Evolutionary conservation across 2,888 invertebrate species (phyloP), one percentile per base, ranked within the genome.

Genomic region (Rhagium mordax): DNA sequence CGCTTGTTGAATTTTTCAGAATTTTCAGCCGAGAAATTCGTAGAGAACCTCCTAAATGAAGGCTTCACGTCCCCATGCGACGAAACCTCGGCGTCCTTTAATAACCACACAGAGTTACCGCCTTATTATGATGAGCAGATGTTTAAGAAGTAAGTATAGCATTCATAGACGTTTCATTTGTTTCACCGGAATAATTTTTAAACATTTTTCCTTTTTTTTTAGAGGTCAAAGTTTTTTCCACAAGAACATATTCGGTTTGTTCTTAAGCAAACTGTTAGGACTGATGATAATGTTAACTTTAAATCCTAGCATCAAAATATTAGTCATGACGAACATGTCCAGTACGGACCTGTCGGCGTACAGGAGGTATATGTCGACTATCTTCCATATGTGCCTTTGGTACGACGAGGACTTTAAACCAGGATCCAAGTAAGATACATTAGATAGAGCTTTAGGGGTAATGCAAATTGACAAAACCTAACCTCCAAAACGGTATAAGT

Each of bases 341-440:
- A 90, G 91, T 68, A 92, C 92, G 0, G 86, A 90, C 0, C 87
- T 89, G 65, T 90, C 91, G 0, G 93, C 96, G 0, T 95, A 95
- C 86, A 91, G 90, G 71, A 89, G 97, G 79, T 97, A 97, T 85
- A 87, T 95, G 7, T 91, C 93, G 6, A 97, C 97, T 0, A 88
- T 95, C 55, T 89, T 93, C 1, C 95, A 96, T 83, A 92, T 94
- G 66, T 87, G 92, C 16, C 86, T 92, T 3, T 97, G 97, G 97
- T 95, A 96, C 85, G 91, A 91, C 70, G 87, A 91, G 53, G 92
- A 93, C 67, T 90, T 94, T 20, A 91, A 90, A 77, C 91, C 91
- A 0, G 89, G 90, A 41, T 91, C 91, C 65, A 86, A 85, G 93
- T 93, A 85, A 59, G 59, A 15, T 18, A 13, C 2, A 24, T 24